Percentiles rank a stretch among this genome's conserved stretches.
Conservation (phyloP, 2,113 vertebrate genomes). For the Triplophysa dalaica region DNA sequence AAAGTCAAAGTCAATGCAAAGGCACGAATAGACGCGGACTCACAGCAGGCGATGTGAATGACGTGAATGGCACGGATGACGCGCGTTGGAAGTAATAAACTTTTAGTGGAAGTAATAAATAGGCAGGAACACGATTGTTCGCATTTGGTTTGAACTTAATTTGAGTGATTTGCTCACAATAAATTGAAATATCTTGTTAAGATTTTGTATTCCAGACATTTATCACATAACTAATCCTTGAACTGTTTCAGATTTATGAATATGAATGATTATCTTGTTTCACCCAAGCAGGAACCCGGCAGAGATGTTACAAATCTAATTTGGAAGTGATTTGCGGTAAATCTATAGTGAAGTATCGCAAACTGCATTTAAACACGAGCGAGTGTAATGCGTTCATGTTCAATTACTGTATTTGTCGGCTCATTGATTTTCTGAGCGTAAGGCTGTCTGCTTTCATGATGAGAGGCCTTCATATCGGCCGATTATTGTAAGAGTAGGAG, state of each 20-base stretch:
- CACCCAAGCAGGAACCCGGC: not conserved
- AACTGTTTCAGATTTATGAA: not conserved
- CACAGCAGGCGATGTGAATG: no score
- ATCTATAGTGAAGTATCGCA: slow-evolving; percentile 31
- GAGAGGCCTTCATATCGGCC: slow-evolving; percentile 48
- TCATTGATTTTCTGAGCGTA: slow-evolving; percentile 15
- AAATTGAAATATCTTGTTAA: not conserved
- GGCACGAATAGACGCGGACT: no score
- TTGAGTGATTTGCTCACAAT: no score
- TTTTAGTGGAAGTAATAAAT: no score
- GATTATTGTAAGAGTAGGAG: slow-evolving; percentile 56
- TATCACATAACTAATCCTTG: not conserved
- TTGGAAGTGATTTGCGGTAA: slow-evolving; percentile 18
- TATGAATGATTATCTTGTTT: slow-evolving; percentile 6
- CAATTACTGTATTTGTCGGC: slow-evolving; percentile 34
- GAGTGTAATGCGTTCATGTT: slow-evolving; percentile 24
- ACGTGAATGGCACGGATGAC: no score
- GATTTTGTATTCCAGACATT: not conserved
- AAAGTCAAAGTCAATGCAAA: no score
- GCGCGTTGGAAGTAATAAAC: no score
- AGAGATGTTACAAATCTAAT: slow-evolving; percentile 1
- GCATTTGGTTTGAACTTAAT: no score
- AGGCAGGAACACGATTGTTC: no score
- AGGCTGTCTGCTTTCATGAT: not conserved
- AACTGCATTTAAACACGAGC: slow-evolving; percentile 31